Percentiles rank a stretch among this genome's conserved stretches.
phyloP scores from a whole-genome alignment of 2,113 vertebrate genomes.

The Chiloscyllium plagiosum region DNA sequence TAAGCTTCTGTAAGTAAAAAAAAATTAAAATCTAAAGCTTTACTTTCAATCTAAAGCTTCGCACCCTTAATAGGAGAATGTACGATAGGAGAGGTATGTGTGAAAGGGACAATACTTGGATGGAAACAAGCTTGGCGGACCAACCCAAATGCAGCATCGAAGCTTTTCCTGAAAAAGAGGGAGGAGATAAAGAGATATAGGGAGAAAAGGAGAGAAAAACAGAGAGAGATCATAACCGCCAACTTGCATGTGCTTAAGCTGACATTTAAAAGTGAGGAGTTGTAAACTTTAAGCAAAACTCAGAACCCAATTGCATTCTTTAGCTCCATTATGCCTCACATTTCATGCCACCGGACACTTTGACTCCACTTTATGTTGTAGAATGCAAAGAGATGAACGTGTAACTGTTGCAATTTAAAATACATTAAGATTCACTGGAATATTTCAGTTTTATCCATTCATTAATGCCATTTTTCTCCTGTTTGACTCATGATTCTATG shows the following conservation, averaged over 20 bases:
- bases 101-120: not conserved
- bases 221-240: not conserved
- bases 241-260: not conserved
- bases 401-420: not conserved
- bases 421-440: not conserved
- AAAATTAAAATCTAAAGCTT: not conserved
- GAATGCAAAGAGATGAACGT: not conserved
- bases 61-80: not conserved
- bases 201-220: no score
- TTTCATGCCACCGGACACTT: not conserved
- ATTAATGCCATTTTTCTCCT: not conserved
- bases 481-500: not conserved
- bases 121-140: not conserved
- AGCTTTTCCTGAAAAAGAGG: not conserved
- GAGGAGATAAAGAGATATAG: not conserved
- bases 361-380: not conserved
- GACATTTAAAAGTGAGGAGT: not conserved
- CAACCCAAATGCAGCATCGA: not conserved
- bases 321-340: not conserved
- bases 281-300: not conserved
- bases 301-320: not conserved
- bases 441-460: not conserved
- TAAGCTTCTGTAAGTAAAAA: conserved; percentile 30
- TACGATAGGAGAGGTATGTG: not conserved
- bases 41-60: not conserved